Evolutionary conservation across 2,797 vertebrate genomes (phyloP), one percentile per base, ranked within the genome.

Genomic region (Sebastolobus alascanus): DNA sequence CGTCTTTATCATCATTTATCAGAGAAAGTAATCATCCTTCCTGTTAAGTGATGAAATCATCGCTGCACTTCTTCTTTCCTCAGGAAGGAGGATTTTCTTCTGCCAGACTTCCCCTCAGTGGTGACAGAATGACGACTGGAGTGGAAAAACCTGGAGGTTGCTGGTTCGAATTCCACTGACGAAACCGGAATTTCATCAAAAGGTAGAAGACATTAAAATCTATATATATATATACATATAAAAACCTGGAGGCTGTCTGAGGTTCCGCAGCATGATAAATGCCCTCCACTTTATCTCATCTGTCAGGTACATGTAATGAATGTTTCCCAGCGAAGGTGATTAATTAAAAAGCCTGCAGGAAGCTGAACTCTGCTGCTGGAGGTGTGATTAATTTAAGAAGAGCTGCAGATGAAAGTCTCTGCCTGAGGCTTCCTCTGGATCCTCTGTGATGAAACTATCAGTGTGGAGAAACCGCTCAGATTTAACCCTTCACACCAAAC

Each of bases 341-440:
- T 61, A 80, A 86, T 87, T 63, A 68, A 82, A 68, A 14, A 7
- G 65, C 72, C 69, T 0, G 54, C 66, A 80, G 83, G 64, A 75
- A 40, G 66, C 71, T 69, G 81, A 75, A 52, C 77, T 76, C 73
- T 77, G 77, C 75, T 50, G 84, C 83, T 75, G 76, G 29, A 84
- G 43, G 73, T 73, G 67, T 50, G 79, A 70, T 86, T 84, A 67
- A 89, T 86, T 40, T n/a, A 78, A 76, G 77, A 66, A 2, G 52
- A 65, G 58, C 68, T 22, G 77, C 72, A 68, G 84, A 87, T 86
- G 83, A 89, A 83, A 87, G 87, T 8, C 1, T 7, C 37, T n/a
- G 73, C 84, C 75, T 1, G 38, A 69, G 70, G 84, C 78, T 25
- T 66, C 46, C 10, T 73, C 68, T 8, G 70, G 63, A 78, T 67